These are phyloP conservation scores for Artibeus lituratus DNA, from an alignment of 2,797 vertebrate genomes.

Conservation along the genomic window DNA sequence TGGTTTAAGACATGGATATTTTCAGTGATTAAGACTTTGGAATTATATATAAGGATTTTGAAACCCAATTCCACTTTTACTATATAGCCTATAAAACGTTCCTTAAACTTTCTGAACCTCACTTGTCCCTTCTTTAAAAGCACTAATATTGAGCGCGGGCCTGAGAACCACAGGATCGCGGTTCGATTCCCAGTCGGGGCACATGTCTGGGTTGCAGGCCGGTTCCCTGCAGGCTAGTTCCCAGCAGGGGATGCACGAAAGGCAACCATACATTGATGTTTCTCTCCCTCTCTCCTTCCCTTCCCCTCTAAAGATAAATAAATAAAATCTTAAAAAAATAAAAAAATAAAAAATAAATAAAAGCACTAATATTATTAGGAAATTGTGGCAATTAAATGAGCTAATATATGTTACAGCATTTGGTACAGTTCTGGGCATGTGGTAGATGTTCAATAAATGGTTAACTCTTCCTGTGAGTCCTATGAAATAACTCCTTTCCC, in stretches of 20 bases:
- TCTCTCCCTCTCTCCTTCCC: no score
- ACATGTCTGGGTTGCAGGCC: no score
- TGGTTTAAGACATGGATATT: slow-evolving; percentile 19
- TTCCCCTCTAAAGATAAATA: no score
- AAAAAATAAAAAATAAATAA: no score
- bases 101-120: not conserved
- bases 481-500: not conserved
- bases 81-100: not conserved
- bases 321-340: no score
- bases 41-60: not conserved
- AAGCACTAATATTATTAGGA: no score
- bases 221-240: no score
- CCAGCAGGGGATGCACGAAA: no score
- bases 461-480: not conserved
- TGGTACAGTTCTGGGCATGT: not conserved
- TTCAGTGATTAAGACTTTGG: slow-evolving; percentile 9
- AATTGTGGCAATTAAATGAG: slow-evolving; percentile 1
- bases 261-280: no score
- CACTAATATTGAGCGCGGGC: not conserved
- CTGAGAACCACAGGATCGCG: no score
- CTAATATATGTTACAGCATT: slow-evolving; percentile 4
- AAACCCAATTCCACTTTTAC: slow-evolving; percentile 5
- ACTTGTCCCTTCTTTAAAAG: slow-evolving; percentile 18
- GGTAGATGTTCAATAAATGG: not conserved
- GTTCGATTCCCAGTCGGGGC: no score